phyloP scores from a whole-genome alignment of 2,888 invertebrate species.

The Lysandra coridon region DNA sequence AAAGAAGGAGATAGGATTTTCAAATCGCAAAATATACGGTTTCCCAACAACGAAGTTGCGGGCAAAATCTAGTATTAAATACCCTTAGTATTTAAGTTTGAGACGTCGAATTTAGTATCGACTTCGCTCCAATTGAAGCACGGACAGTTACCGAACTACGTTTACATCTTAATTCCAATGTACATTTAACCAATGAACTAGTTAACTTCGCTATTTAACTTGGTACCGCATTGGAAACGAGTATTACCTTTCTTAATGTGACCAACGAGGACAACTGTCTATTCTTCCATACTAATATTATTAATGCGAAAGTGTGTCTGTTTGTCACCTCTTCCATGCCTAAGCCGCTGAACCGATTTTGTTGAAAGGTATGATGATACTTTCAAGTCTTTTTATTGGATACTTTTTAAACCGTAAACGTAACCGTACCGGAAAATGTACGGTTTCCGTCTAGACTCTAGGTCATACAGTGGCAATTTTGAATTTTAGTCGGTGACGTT shows the following conservation, averaged over 20 bases:
- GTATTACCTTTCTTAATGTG: neutral
- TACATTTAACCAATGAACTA: neutral
- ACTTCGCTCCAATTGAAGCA: slow-evolving; percentile 4
- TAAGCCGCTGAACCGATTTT: no score
- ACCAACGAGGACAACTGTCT: neutral
- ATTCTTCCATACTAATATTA: no score
- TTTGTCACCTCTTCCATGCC: no score
- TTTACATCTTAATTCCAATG: slow-evolving; percentile 17
- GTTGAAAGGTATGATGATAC: no score
- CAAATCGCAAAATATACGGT: no score
- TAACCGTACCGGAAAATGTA: no score
- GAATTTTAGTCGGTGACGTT: no score
- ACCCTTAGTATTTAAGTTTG: neutral
- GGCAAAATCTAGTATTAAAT: neutral
- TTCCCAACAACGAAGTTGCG: neutral
- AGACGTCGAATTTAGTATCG: slow-evolving; percentile 18
- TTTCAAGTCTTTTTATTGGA: no score
- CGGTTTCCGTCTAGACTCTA: no score
- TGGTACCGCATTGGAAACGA: neutral
- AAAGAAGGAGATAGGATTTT: neutral
- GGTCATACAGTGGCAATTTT: no score
- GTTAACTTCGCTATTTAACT: slow-evolving; percentile 3
- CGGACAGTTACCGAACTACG: slow-evolving; percentile 9
- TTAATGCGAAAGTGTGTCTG: neutral
- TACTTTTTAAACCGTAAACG: no score